Base-by-base conservation (phyloP, 2,888 invertebrate genomes). In the Bombyx huttoni region DNA sequence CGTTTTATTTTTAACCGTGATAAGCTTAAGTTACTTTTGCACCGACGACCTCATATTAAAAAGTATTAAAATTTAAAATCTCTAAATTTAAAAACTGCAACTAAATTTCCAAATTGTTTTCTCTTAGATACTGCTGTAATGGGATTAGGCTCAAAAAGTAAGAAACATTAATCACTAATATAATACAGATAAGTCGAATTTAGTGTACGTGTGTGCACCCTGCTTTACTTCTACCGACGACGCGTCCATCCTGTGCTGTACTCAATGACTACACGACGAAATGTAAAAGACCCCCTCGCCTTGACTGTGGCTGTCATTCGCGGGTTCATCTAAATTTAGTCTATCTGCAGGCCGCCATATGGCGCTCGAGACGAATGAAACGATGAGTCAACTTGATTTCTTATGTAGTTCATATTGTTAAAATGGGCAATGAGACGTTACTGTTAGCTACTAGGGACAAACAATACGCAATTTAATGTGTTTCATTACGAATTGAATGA, bases 341-440 rank as follows among this genome's bases (percentile, higher is more conserved):
- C 40, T 8, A 12, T 8, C 12, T 40, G 70, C 73, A 70, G 74
- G 73, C 70, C 65, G 67, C 81, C 83, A 81, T 82, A 82, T 82
- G 83, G 81, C 68, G 67, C 64, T 60, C 61, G 12, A 12, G 24
- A 24, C 24, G 24, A 24, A 24, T 24, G 5, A 24, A 24, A 24
- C 24, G 68, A 68, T 77, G 77, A 75, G 78, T 79, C 73, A 75
- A 75, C 73, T 71, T 59, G 64, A 64, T 64, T 65, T 55, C 57
- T 56, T 62, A 66, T 64, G 61, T 71, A 64, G 65, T 63, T 63
- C 62, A 61, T 58, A 62, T 67, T 68, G 64, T 65, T 47, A 53
- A 68, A 63, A 62, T 53, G 54, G 56, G 54, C 63, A 58, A 56
- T 69, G 66, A 62, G 61, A 69, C 72, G 12, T 40, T 40, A 40